A percentile compares a stretch with the other conserved stretches of the same genome.
Conservation (phyloP, 2,888 invertebrate species). For the Odontothrips loti region DNA sequence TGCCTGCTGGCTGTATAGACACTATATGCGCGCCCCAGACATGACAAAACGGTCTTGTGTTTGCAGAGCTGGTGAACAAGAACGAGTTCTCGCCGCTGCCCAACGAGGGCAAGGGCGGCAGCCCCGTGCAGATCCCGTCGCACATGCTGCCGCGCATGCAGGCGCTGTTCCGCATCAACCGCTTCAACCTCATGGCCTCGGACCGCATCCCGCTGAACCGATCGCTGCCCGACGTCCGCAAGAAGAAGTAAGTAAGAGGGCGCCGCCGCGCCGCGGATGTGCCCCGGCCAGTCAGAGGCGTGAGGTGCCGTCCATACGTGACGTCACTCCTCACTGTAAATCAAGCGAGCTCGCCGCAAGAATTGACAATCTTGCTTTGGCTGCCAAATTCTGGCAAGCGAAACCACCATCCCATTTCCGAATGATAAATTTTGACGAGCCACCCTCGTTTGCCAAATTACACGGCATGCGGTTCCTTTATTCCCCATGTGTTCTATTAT, state of each 20-base stretch:
- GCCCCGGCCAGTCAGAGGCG: neutral
- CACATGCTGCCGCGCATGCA: constrained; percentile 71
- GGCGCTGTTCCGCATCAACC: constrained; percentile 75
- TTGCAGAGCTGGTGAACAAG: constrained; percentile 63
- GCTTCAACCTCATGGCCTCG: constrained; percentile 82
- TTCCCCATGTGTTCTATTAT: no score
- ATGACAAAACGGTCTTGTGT: constrained; percentile 26
- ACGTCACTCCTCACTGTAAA: no score
- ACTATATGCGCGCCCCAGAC: no score
- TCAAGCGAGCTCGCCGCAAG: no score
- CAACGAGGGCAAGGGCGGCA: constrained; percentile 72
- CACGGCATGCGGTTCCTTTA: no score
- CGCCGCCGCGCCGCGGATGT: neutral
- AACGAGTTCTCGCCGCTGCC: constrained; percentile 72
- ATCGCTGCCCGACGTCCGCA: constrained; percentile 76
- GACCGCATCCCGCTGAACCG: constrained; percentile 83
- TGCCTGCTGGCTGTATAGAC: no score
- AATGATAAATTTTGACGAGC: no score
- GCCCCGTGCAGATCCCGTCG: constrained; percentile 71
- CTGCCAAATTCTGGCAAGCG: no score
- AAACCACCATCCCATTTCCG: no score
- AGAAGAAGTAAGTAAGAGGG: constrained; percentile 60
- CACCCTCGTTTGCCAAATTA: no score
- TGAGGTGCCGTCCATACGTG: no score
- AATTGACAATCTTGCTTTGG: no score